These are phyloP conservation scores for Amphibalanus amphitrite DNA, from an alignment of 1,140 invertebrate genomes.

Conservation along the genomic window DNA sequence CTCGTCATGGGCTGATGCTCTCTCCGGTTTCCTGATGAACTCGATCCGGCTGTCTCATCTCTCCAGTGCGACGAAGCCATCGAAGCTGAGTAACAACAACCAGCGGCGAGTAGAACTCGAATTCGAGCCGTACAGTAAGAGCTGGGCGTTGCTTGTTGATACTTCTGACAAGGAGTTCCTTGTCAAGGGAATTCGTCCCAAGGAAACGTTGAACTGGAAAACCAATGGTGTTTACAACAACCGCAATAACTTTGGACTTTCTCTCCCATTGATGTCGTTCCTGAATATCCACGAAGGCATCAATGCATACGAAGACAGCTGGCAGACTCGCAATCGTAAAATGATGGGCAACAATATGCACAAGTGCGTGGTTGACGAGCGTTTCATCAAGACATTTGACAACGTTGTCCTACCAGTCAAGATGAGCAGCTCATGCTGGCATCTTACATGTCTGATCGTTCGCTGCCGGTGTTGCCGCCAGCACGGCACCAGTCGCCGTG, in stretches of 20 bases:
- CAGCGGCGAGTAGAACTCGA: not conserved
- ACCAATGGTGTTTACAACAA: not conserved
- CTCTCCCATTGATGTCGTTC: not conserved
- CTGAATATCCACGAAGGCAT: not conserved
- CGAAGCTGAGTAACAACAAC: not conserved
- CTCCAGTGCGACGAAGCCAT: not conserved
- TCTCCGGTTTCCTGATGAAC: not conserved
- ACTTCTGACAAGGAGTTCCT: not conserved
- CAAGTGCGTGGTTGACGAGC: not conserved
- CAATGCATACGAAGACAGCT: not conserved
- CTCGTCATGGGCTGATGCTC: too few species aligned
- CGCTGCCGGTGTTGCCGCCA: too few species aligned
- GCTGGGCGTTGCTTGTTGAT: not conserved
- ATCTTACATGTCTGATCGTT: too few species aligned
- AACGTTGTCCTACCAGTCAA: not conserved
- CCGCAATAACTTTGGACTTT: not conserved
- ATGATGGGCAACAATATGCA: not conserved
- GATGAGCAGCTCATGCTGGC: constrained; percentile 4
- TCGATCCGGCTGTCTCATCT: not conserved
- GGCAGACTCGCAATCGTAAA: not conserved
- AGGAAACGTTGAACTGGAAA: not conserved
- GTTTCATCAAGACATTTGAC: not conserved
- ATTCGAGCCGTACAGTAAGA: not conserved
- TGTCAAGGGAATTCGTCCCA: too few species aligned
- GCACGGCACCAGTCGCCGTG: too few species aligned